Conservation (phyloP, 2,797 vertebrate genomes). For the Myotis planiceps region DNA sequence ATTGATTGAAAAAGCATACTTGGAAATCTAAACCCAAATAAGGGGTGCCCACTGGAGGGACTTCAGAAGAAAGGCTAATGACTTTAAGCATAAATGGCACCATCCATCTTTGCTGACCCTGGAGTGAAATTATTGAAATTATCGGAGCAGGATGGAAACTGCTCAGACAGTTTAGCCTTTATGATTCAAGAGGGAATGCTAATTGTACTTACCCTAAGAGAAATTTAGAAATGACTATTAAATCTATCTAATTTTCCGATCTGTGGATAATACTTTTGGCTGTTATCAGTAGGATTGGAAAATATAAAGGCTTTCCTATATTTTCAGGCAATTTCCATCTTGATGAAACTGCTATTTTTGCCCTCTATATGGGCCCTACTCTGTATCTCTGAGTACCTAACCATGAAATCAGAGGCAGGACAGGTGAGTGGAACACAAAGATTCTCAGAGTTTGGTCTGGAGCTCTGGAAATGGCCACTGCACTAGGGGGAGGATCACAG, state of each 20-base stretch:
- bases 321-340: background rate
- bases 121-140: background rate
- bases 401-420: background rate
- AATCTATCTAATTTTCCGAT: background rate
- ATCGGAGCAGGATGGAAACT: conserved; percentile 1
- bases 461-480: background rate
- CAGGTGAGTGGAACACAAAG: background rate
- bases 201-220: background rate
- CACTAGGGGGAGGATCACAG: background rate
- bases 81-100: background rate
- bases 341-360: background rate
- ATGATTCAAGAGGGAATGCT: background rate
- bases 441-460: background rate
- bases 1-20: background rate
- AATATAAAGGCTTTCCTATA: background rate
- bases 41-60: background rate
- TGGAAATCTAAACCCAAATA: background rate
- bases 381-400: background rate
- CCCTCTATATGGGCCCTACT: background rate
- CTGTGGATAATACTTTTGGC: background rate
- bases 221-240: background rate
- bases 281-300: background rate
- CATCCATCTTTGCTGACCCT: background rate
- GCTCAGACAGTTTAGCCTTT: background rate
- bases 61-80: background rate